A percentile compares a stretch with the other conserved stretches of the same genome.
These are phyloP conservation scores for Dendropsophus ebraccatus DNA, from an alignment of 2,113 vertebrate species.

Conservation along the genomic window DNA sequence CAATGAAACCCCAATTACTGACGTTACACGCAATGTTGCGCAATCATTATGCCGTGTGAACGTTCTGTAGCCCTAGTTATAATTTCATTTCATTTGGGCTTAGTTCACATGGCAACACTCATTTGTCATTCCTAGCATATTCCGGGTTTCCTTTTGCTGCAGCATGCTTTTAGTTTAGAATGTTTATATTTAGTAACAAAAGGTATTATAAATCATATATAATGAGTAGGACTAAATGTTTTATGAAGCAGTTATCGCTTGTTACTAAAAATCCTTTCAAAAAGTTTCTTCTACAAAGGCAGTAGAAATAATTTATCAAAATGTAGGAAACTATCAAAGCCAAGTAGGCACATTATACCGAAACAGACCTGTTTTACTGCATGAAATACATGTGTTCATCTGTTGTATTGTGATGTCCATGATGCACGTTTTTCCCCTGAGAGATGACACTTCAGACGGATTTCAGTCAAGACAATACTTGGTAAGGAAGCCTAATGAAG, in stretches of 20 bases:
- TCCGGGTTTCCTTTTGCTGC: neutral
- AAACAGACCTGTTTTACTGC: neutral
- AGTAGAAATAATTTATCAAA: neutral
- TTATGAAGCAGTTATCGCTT: neutral
- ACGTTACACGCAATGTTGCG: no score
- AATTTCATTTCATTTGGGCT: no score
- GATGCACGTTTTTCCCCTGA: conserved; percentile 19
- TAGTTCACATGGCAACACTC: no score
- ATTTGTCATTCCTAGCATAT: no score
- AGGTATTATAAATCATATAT: neutral
- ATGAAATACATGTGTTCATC: neutral
- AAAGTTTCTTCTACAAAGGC: neutral
- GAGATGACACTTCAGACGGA: conserved; percentile 28
- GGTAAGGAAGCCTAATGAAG: conserved; percentile 43
- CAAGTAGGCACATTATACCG: neutral
- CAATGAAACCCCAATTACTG: no score
- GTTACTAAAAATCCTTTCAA: neutral
- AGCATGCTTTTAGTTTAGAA: neutral
- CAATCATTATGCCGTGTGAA: no score
- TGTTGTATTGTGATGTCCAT: neutral
- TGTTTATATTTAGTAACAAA: neutral
- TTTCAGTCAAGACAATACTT: conserved; percentile 23
- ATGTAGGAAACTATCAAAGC: neutral
- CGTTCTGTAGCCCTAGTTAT: no score
- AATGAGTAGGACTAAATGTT: neutral